phyloP scores from a whole-genome alignment of 2,113 vertebrate species.

The Psephotus haematonotus region DNA sequence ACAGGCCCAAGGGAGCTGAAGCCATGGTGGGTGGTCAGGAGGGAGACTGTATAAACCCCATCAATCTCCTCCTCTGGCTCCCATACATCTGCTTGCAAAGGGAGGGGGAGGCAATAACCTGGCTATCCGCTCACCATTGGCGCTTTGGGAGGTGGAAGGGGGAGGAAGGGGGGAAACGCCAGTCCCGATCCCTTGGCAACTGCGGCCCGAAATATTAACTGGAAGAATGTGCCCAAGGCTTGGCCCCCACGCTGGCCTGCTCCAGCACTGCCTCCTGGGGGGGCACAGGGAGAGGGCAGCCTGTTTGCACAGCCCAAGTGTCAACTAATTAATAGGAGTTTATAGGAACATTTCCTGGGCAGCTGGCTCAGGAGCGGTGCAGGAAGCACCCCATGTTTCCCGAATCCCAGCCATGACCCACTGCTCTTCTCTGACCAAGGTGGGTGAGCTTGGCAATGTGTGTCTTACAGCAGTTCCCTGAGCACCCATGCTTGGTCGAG shows the following conservation, averaged over 20 bases:
- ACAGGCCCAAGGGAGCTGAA: background rate
- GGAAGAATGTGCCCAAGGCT: constrained; percentile 72
- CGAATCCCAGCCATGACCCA: background rate
- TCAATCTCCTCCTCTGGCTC: constrained; percentile 54
- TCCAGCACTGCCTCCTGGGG: constrained; percentile 35
- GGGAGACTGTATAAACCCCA: constrained; percentile 51
- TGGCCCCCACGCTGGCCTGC: constrained; percentile 29
- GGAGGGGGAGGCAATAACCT: constrained; percentile 59
- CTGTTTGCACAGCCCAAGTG: constrained; percentile 71
- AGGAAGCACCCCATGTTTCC: background rate
- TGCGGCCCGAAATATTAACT: constrained; percentile 75
- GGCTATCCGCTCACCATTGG: constrained; percentile 17
- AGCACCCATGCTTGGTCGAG: background rate
- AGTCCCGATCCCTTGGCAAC: constrained; percentile 72
- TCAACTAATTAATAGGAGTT: constrained; percentile 78
- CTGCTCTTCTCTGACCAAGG: background rate
- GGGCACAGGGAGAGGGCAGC: constrained; percentile 1
- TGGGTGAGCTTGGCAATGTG: background rate
- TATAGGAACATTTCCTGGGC: constrained; percentile 72
- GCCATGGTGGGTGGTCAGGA: constrained; percentile 52
- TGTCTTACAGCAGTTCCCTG: background rate
- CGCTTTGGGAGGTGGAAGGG: constrained; percentile 56
- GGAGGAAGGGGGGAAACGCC: constrained; percentile 72
- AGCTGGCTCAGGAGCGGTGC: constrained; percentile 42
- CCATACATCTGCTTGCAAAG: constrained; percentile 52